phyloP scores from a whole-genome alignment of 1,140 invertebrate genomes.

The Trigoniulus corallinus region DNA sequence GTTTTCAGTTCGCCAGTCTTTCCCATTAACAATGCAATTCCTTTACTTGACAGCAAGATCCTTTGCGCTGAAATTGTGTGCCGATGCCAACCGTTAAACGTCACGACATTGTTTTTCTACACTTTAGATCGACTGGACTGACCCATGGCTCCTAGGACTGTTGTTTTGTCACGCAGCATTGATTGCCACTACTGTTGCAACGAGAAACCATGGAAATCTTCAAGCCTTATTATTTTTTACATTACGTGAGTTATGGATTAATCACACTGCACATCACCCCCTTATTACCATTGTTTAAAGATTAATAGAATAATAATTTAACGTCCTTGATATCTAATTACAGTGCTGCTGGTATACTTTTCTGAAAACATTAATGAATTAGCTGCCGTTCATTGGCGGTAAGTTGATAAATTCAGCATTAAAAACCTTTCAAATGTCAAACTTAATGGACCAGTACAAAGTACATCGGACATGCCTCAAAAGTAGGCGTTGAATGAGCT shows the following conservation, averaged over 20 bases:
- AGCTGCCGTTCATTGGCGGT: constrained; percentile 63
- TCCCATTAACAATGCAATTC: too few relatives aligned
- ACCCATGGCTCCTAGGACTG: constrained; percentile 63
- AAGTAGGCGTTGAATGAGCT: not conserved
- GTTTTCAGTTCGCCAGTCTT: too few relatives aligned
- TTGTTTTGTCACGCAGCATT: constrained; percentile 54
- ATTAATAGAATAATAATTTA: not conserved
- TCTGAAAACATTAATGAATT: constrained; percentile 75
- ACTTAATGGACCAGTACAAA: too few relatives aligned
- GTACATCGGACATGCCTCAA: too few relatives aligned
- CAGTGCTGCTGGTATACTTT: constrained; percentile 68
- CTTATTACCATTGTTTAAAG: not conserved
- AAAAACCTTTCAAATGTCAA: not conserved
- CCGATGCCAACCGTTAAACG: too few relatives aligned
- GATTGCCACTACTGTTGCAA: constrained; percentile 56
- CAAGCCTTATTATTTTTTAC: constrained; percentile 64
- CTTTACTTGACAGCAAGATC: too few relatives aligned
- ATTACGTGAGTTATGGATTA: constrained; percentile 41
- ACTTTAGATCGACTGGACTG: constrained; percentile 68
- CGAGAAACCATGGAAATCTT: constrained; percentile 67
- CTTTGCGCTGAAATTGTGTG: too few relatives aligned
- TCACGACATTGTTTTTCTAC: too few relatives aligned
- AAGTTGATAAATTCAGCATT: constrained; percentile 15
- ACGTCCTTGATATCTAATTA: constrained; percentile 16
- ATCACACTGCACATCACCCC: not conserved